These are phyloP conservation scores for Medauroidea extradentata DNA, from an alignment of 1,140 invertebrate species.

Conservation along the genomic window DNA sequence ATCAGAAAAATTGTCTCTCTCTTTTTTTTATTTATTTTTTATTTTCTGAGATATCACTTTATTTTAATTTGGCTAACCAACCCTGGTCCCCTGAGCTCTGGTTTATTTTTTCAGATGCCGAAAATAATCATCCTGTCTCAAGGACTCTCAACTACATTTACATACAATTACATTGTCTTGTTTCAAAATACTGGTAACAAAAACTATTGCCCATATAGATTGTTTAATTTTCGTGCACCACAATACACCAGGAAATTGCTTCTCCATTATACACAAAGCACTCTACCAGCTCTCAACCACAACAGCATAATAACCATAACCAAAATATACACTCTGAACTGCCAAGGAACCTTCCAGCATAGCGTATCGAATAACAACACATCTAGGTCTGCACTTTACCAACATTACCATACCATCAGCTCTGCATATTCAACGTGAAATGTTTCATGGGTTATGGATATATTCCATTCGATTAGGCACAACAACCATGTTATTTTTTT, in stretches of 20 bases:
- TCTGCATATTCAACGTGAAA: no score
- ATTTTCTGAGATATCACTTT: neutral
- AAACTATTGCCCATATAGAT: constrained; percentile 18
- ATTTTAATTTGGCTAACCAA: constrained; percentile 20
- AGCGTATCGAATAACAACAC: no score
- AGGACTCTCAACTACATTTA: constrained; percentile 8
- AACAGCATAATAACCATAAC: neutral
- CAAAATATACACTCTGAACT: neutral
- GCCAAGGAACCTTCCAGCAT: neutral
- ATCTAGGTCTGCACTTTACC: neutral
- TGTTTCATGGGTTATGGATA: neutral
- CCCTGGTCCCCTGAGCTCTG: constrained; percentile 22
- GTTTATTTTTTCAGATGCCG: constrained; percentile 1
- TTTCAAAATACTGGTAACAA: constrained; percentile 15
- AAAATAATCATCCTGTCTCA: constrained; percentile 8
- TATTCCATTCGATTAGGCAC: neutral
- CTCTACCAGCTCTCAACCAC: neutral
- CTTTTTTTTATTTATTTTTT: constrained; percentile 4
- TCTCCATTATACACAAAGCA: neutral
- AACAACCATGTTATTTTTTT: neutral
- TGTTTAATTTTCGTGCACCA: constrained; percentile 1
- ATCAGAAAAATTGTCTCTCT: constrained; percentile 7
- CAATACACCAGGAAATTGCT: neutral
- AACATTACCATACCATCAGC: neutral
- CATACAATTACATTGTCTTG: constrained; percentile 3